Evolutionary conservation across 2,113 vertebrate genomes (phyloP).

Genomic region (Psettodes erumei): DNA sequence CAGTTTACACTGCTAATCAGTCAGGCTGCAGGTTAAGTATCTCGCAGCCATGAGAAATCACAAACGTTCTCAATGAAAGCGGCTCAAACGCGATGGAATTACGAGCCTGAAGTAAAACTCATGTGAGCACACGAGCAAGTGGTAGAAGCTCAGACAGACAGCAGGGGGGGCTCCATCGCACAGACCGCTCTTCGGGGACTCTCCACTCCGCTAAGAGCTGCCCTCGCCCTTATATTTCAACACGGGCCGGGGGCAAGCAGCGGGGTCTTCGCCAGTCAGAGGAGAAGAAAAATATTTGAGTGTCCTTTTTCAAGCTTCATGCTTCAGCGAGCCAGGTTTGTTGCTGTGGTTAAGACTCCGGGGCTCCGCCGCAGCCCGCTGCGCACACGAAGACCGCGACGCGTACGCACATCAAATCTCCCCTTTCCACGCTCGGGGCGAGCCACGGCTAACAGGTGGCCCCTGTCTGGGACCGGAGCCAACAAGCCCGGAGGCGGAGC

Average conservation of each 20-base stretch:
- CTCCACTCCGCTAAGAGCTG: conserved; percentile 42
- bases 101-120: background rate
- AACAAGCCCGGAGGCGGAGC: conserved; percentile 34
- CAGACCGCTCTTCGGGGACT: conserved; percentile 39
- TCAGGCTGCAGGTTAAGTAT: background rate
- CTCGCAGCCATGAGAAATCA: background rate
- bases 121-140: background rate
- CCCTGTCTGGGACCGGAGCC: conserved; percentile 42
- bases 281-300: conserved; percentile 45
- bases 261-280: conserved; percentile 24
- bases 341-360: conserved; percentile 39
- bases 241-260: conserved; percentile 21
- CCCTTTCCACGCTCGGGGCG: conserved; percentile 43
- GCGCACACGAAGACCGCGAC: conserved; percentile 32
- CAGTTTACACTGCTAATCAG: conserved; percentile 4
- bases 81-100: background rate
- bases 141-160: conserved; percentile 33
- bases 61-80: background rate
- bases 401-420: background rate
- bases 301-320: conserved; percentile 55
- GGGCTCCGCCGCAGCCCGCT: conserved; percentile 42
- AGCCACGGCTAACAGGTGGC: conserved; percentile 59
- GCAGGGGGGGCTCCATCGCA: conserved; percentile 40
- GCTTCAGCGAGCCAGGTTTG: conserved; percentile 56
- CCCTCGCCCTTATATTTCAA: conserved; percentile 48